phyloP scores from a whole-genome alignment of 2,797 vertebrate species.

The Labeo calbasu region DNA sequence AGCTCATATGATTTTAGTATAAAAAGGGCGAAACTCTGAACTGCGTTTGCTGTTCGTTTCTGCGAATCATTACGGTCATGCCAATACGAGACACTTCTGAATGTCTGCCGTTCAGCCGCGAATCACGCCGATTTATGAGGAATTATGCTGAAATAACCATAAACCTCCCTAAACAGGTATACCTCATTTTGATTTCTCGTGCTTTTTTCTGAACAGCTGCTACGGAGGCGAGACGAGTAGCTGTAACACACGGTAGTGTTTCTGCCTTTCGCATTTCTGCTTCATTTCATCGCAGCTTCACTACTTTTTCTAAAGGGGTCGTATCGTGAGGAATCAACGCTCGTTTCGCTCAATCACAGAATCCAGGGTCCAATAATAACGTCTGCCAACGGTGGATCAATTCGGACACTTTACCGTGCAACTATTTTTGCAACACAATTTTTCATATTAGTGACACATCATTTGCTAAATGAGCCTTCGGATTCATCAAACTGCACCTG shows the following conservation, averaged over 20 bases:
- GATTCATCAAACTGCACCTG: not conserved
- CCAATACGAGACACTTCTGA: conserved; percentile 99
- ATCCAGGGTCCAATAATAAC: conserved; percentile 14
- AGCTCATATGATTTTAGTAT: conserved; percentile 89
- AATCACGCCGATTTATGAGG: conserved; percentile 85
- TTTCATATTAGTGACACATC: not conserved
- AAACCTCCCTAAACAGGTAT: conserved; percentile 99
- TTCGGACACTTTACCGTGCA: not conserved
- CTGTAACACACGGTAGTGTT: conserved; percentile 6
- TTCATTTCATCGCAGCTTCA: not conserved
- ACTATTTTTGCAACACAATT: not conserved
- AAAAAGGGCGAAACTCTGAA: conserved; percentile 83
- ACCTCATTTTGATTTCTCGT: conserved; percentile 91
- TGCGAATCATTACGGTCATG: conserved; percentile 91
- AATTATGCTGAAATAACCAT: conserved; percentile 87
- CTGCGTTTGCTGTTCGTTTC: conserved; percentile 89
- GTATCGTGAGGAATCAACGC: not conserved
- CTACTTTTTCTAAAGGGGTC: not conserved
- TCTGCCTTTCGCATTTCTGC: conserved; percentile 8
- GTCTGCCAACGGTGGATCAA: not conserved
- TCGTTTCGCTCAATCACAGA: not conserved
- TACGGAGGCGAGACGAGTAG: conserved; percentile 4
- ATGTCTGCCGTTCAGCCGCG: conserved; percentile 98
- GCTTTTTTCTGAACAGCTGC: conserved; percentile 23
- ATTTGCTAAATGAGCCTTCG: not conserved